Evolutionary conservation across 2,888 invertebrate species (phyloP).

Genomic region (Willowsia nigromaculata): DNA sequence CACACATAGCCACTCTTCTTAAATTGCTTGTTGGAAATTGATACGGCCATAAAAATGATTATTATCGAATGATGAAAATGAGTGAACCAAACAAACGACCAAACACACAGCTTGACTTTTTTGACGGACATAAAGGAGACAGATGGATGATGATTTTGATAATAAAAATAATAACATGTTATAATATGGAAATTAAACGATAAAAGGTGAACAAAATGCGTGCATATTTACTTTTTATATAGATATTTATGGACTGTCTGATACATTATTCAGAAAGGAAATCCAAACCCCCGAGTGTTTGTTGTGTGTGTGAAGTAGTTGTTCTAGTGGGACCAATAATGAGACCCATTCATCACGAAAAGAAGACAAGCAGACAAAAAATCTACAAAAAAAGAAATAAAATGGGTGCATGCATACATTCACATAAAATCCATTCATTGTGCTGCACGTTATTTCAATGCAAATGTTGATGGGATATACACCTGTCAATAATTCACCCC

Average conservation of each 20-base stretch:
- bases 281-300: background rate
- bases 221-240: conserved; percentile 27
- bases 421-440: conserved; percentile 34
- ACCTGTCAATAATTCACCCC: conserved; percentile 71
- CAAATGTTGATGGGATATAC: conserved; percentile 66
- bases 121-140: conserved; percentile 44
- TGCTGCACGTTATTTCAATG: conserved; percentile 42
- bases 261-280: conserved; percentile 35
- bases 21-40: conserved; percentile 47
- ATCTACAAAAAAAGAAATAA: conserved; percentile 25
- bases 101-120: conserved; percentile 7
- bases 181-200: conserved; percentile 50
- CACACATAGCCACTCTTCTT: conserved; percentile 17
- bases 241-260: conserved; percentile 23
- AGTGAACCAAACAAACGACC: conserved; percentile 24
- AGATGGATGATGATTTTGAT: conserved; percentile 53
- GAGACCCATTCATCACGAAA: conserved; percentile 63
- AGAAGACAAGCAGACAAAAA: conserved; percentile 1
- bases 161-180: conserved; percentile 32
- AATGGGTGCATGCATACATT: conserved; percentile 48
- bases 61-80: conserved; percentile 44
- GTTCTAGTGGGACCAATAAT: conserved; percentile 48
- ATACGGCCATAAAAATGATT: conserved; percentile 45
- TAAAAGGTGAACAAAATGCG: conserved; percentile 45
- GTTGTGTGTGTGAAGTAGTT: background rate